Evolutionary conservation across 2,797 vertebrate species (phyloP), one percentile per base, ranked within the genome.

Genomic region (Phrynocephalus vlangalii): DNA sequence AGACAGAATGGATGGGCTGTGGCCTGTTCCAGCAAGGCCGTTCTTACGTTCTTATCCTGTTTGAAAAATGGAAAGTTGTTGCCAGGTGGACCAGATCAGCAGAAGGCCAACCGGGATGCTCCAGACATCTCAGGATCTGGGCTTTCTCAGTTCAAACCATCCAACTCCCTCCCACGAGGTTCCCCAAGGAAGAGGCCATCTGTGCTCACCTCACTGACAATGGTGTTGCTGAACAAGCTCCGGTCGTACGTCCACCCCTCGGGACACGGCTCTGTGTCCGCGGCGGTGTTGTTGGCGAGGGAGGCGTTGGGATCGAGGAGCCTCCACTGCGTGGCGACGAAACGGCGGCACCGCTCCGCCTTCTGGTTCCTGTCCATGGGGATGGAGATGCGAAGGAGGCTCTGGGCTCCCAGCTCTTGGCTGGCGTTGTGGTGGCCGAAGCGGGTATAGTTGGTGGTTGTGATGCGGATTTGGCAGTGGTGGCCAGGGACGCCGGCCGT

Each of bases 121-220:
- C 52, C 13, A 10, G 13, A 11, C 10, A 10, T 56, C 52, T 56
- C 52, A 56, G 13, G 52, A 9, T 56, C 52, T 56, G 52, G 52
- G 52, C 52, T 11, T 56, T 13, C 0, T 56, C 8, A 2, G 52
- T 13, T 56, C 52, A 11, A 56, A 56, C 52, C 33, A 85, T 6
- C 10, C 63, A 50, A 10, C 60, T 66, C 76, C 22, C 15, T 38
- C 60, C 48, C 52, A 83, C 15, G 11, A 83, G 5, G 48, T 15
- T 15, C 9, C 9, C 70, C 5, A 26, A 56, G 20, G 1, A 1
- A 30, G 52, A 30, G 22, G 50, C 6, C 5, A 1, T 22, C 50
- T 22, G 60, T 24, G n/a, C 85, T 78, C 63, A 98, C 98, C 92
- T 99, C 98, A 1, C 95, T 97, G 89, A 98, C 96, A 6, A 99